These are phyloP conservation scores for Sander lucioperca DNA, from an alignment of 2,113 vertebrate genomes.

Conservation along the genomic window DNA sequence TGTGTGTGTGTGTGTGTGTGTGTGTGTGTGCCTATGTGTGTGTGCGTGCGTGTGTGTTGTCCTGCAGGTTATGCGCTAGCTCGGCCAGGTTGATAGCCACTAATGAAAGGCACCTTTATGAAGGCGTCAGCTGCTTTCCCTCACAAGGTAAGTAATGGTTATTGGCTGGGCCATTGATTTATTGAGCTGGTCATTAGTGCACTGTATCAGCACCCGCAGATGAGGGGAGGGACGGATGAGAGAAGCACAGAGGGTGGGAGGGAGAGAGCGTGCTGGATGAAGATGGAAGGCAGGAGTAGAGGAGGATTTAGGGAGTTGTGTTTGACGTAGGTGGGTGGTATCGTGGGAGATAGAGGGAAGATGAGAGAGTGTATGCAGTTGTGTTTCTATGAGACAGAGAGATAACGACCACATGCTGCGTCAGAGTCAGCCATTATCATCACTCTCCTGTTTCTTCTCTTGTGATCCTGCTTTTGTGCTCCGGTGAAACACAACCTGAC, in stretches of 20 bases:
- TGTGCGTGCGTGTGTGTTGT: constrained; percentile 14
- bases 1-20: background rate
- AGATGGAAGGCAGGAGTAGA: background rate
- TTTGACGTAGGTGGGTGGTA: constrained; percentile 10
- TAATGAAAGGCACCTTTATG: constrained; percentile 76
- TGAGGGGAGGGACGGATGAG: background rate
- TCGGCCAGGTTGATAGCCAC: constrained; percentile 65
- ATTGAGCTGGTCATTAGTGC: constrained; percentile 72
- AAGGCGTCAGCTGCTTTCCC: constrained; percentile 75
- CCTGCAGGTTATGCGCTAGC: constrained; percentile 40
- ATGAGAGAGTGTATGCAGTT: constrained; percentile 4
- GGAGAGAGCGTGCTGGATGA: background rate
- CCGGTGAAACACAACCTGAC: background rate
- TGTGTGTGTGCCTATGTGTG: constrained; percentile 21
- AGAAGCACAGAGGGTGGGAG: background rate
- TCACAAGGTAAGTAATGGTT: constrained; percentile 71
- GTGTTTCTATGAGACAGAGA: constrained; percentile 22
- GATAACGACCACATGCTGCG: constrained; percentile 30
- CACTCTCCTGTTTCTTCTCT: background rate
- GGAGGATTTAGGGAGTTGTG: constrained; percentile 8
- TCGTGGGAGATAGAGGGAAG: background rate
- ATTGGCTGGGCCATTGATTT: constrained; percentile 69
- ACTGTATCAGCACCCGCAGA: constrained; percentile 52
- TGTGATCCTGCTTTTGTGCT: background rate
- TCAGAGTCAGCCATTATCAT: background rate